A percentile compares a stretch with the other conserved stretches of the same genome.
Evolutionary conservation across 2,113 vertebrate species (phyloP).

Genomic region (Oryzias javanicus): DNA sequence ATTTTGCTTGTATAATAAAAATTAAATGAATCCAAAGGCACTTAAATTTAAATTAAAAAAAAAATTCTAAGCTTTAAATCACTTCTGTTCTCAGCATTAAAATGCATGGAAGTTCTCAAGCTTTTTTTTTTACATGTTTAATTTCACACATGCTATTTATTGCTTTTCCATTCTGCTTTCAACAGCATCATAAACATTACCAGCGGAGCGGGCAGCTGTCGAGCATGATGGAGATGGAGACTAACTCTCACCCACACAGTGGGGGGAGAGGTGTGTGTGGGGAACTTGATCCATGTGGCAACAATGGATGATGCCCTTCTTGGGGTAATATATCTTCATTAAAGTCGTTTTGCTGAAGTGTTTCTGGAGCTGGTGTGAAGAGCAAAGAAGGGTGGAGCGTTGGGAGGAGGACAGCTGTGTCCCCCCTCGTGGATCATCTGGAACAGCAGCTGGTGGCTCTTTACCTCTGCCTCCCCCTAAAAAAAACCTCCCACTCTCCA

Average conservation of each 20-base stretch:
- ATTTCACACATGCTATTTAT: slow-evolving; percentile 45
- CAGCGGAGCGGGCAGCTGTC: slow-evolving; percentile 30
- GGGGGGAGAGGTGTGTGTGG: slow-evolving; percentile 12
- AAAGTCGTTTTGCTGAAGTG: slow-evolving; percentile 35
- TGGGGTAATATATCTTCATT: slow-evolving; percentile 57
- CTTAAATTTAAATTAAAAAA: too few species aligned
- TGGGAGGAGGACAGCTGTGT: slow-evolving; percentile 47
- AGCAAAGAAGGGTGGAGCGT: slow-evolving; percentile 22
- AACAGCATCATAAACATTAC: slow-evolving; percentile 44
- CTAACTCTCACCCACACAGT: slow-evolving; percentile 29
- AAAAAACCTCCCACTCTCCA: slow-evolving; percentile 8
- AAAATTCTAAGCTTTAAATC: too few species aligned
- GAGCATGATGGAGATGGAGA: slow-evolving; percentile 48
- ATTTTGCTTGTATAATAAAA: too few species aligned
- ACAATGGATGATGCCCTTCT: slow-evolving; percentile 37
- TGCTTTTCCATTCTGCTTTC: slow-evolving; percentile 28
- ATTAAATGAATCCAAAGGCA: too few species aligned
- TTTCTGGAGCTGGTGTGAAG: slow-evolving; percentile 13
- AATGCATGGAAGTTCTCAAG: background rate
- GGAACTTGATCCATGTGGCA: slow-evolving; percentile 35
- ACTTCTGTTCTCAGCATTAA: too few species aligned
- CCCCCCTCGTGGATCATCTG: slow-evolving; percentile 60
- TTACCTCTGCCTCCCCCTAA: slow-evolving; percentile 37
- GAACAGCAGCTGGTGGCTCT: slow-evolving; percentile 57
- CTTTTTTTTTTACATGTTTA: slow-evolving; percentile 12